Evolutionary conservation across 2,113 vertebrate species (phyloP), one percentile per base, ranked within the genome.

Genomic region (Oriolus oriolus): DNA sequence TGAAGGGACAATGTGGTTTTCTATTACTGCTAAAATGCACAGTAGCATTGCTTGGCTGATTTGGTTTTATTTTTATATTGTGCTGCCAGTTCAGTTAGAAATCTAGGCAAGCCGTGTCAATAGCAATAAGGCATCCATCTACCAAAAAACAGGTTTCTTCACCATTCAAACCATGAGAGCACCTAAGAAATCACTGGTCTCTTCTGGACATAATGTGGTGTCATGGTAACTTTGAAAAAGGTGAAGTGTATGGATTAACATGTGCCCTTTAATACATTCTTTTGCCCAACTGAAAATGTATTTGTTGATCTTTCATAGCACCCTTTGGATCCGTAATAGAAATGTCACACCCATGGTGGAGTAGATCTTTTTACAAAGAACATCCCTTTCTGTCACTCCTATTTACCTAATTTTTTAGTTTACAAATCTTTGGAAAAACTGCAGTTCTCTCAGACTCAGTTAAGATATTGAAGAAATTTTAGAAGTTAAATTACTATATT

Each of bases 1-100:
- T 66, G 68, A 54, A 90, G 90, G 79, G 90, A 86, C 68, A 80
- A 47, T 49, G 82, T 69, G 68, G 47, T 87, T 93, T 92, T 74
- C 87, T 81, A 41, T 95, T 84, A 54, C 84, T 70, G 81, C 68
- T 74, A 41, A 96, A 74, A 57, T 37, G 71, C 83, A 83, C 84
- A 66, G 27, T 16, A 85, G 75, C 30, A 7, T 26, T 71, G 82
- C 68, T 92, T 0, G 9, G 33, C 39, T 95, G 90, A 63, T 60
- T 93, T 71, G 44, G 27, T 80, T 97, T 94, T 70, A 73, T 87
- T 94, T 93, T 90, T 85, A 53, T 66, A 27, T 47, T 74, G 70
- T 88, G 42, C 82, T 90, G 63, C 54, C 54, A 47, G 54, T 74
- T 94, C 80, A 81, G 69, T 84, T 64, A 70, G 75, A 77, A 47